A percentile compares a stretch with the other conserved stretches of the same genome.
Evolutionary conservation across 2,888 invertebrate species (phyloP).

Genomic region (Caenorhabditis afra): DNA sequence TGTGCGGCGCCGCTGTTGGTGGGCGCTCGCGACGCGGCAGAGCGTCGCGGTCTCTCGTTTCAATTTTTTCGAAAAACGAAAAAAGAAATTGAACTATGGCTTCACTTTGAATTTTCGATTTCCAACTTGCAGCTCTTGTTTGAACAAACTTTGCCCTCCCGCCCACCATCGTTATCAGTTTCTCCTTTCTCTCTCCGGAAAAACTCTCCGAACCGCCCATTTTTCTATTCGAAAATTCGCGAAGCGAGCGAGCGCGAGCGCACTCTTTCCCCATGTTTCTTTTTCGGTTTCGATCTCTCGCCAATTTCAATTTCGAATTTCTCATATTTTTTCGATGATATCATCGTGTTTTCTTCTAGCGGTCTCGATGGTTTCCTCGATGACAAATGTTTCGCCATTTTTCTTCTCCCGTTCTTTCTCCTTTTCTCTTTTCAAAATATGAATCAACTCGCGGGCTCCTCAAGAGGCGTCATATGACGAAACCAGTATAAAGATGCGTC

Average conservation of each 20-base stretch:
- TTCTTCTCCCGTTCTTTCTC: no score
- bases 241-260: no score
- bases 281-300: constrained; percentile 3
- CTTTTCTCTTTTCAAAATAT: constrained; percentile 29
- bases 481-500: neutral
- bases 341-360: neutral
- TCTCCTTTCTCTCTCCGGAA: neutral
- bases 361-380: neutral
- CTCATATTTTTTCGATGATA: neutral
- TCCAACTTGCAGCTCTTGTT: neutral
- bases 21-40: constrained; percentile 11
- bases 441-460: no score
- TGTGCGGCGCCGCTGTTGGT: constrained; percentile 23
- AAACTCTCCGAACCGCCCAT: no score
- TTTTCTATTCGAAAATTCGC: no score
- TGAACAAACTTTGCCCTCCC: neutral
- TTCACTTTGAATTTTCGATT: neutral
- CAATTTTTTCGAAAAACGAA: no score
- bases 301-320: neutral
- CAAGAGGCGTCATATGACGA: constrained; percentile 19
- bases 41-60: constrained; percentile 9
- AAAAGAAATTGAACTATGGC: no score
- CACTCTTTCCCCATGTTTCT: neutral
- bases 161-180: neutral
- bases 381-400: constrained; percentile 15